These are phyloP conservation scores for Temnothorax unifasciatus DNA, from an alignment of 2,888 invertebrate genomes.

Conservation along the genomic window DNA sequence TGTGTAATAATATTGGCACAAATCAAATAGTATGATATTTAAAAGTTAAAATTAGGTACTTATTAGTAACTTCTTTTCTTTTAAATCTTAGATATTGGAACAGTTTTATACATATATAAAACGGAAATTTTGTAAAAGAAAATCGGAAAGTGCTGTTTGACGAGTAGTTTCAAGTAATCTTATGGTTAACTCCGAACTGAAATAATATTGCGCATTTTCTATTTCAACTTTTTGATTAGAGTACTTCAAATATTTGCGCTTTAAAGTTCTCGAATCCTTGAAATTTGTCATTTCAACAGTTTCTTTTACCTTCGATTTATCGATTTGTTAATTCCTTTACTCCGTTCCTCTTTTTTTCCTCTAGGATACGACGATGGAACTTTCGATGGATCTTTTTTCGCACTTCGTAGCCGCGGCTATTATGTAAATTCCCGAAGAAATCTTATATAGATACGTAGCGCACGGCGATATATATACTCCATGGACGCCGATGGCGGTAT, in stretches of 20 bases:
- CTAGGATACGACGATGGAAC: conserved; percentile 54
- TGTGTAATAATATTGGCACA: neutral
- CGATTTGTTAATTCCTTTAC: conserved; percentile 71
- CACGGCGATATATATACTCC: neutral
- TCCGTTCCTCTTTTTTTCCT: conserved; percentile 58
- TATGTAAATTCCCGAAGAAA: conserved; percentile 40
- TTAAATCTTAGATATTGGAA: neutral
- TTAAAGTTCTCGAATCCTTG: neutral
- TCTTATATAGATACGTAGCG: conserved; percentile 28
- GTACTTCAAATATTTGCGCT: neutral
- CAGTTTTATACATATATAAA: neutral
- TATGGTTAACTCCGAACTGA: neutral
- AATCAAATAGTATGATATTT: neutral
- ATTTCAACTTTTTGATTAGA: neutral
- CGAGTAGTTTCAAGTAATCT: neutral
- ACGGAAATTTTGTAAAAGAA: neutral
- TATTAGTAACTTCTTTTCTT: neutral
- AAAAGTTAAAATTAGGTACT: neutral
- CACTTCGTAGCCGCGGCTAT: conserved; percentile 28
- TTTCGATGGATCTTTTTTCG: conserved; percentile 47
- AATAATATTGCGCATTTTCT: neutral
- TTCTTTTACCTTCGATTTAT: neutral
- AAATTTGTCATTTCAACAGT: neutral
- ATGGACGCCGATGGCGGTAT: conserved; percentile 34
- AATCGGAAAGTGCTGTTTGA: neutral